A percentile compares a stretch with the other conserved stretches of the same genome.
Conservation (phyloP, 1,140 invertebrate genomes). For the Calosoma granatense region DNA sequence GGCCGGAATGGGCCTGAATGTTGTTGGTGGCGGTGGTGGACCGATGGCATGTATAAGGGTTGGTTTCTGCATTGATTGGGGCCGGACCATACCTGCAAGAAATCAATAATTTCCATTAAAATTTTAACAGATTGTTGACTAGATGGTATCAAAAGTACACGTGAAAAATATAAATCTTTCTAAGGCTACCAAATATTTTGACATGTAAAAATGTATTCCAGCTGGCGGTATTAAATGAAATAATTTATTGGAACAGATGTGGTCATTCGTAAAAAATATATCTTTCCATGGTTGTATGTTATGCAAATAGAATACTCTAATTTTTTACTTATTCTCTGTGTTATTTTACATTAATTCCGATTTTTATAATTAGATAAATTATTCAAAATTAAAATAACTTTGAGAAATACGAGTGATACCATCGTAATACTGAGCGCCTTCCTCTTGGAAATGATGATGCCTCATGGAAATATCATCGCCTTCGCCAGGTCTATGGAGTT, state of each 20-base stretch:
- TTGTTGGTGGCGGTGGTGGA: constrained; percentile 38
- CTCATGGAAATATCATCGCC: constrained; percentile 61
- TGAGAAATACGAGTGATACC: constrained; percentile 33
- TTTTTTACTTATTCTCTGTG: no score
- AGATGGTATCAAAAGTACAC: neutral
- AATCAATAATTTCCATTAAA: constrained; percentile 11
- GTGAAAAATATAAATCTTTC: neutral
- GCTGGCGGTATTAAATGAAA: no score
- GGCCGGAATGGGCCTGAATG: constrained; percentile 29
- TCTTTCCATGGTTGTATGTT: no score
- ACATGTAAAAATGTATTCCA: no score
- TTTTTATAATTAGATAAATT: constrained; percentile 3
- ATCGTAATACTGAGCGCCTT: constrained; percentile 56
- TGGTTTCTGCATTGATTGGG: constrained; percentile 54
- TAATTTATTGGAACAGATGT: no score
- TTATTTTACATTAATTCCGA: no score
- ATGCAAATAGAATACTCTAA: neutral
- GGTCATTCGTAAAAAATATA: no score
- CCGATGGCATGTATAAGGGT: constrained; percentile 39
- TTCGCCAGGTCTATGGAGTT: constrained; percentile 64
- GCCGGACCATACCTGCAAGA: constrained; percentile 52
- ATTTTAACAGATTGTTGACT: no score
- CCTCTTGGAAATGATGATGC: constrained; percentile 66
- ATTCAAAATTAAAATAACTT: constrained; percentile 5
- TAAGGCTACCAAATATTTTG: no score